These are phyloP conservation scores for Laodelphax striatellus DNA, from an alignment of 1,140 invertebrate species.

Conservation along the genomic window DNA sequence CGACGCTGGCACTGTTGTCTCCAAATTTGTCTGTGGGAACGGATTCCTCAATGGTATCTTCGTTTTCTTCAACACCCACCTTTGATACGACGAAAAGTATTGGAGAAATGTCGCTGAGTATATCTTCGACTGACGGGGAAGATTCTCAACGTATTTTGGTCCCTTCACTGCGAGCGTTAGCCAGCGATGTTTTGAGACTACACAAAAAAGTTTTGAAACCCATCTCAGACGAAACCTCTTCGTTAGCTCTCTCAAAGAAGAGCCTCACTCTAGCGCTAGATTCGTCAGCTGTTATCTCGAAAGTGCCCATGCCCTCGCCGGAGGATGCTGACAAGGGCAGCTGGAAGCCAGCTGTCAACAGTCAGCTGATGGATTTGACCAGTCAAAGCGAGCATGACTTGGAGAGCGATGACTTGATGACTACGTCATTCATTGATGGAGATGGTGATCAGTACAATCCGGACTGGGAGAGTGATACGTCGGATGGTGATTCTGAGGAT, in stretches of 20 bases:
- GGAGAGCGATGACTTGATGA: slow-evolving; percentile 22
- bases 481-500: slow-evolving; percentile 26
- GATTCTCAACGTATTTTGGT: background rate
- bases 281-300: slow-evolving; percentile 3
- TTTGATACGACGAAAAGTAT: slow-evolving; percentile 10
- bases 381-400: slow-evolving; percentile 9
- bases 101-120: background rate
- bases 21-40: slow-evolving; percentile 13
- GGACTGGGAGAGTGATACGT: slow-evolving; percentile 30
- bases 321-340: slow-evolving; percentile 22
- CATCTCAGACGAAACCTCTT: background rate
- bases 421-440: slow-evolving; percentile 25
- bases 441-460: slow-evolving; percentile 26
- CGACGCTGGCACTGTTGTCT: slow-evolving; percentile 18
- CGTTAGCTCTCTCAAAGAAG: background rate
- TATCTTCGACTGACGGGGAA: background rate
- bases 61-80: slow-evolving; percentile 18
- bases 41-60: slow-evolving; percentile 11
- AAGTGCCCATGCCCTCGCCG: slow-evolving; percentile 24
- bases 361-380: slow-evolving; percentile 19
- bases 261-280: slow-evolving; percentile 8
- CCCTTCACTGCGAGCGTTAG: background rate
- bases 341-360: slow-evolving; percentile 15
- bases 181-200: background rate
- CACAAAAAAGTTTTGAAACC: background rate